Evolutionary conservation across 2,888 invertebrate species (phyloP), one percentile per base, ranked within the genome.

Genomic region (Papilio gigon): DNA sequence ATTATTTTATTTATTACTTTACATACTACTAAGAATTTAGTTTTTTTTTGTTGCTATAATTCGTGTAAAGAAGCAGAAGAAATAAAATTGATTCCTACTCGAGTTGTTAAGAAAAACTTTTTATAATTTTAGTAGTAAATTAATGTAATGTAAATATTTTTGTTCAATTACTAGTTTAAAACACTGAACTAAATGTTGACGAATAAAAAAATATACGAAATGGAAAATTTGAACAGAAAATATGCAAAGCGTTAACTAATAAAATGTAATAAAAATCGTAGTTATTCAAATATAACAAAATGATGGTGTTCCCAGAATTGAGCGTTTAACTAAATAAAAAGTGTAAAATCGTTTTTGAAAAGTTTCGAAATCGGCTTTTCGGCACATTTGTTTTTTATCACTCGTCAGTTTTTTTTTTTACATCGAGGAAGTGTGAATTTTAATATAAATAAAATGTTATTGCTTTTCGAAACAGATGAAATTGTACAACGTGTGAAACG

Each of bases 341-440:
- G 9, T 17, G 30, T 56, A 9, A 17, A 30, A 53, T n/a, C 30
- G 30, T 53, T 30, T 56, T 30, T 30, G 2, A 56, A 56, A 30
- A n/a, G 17, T 56, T 30, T 9, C 30, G 14, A 30, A 17, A 56
- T n/a, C 30, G 17, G 53, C 17, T 56, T 56, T 56, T n/a, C 8
- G 17, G 9, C 17, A 9, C n/a, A 30, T 30, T 17, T 56, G n/a
- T 56, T 30, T n/a, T 56, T 56, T n/a, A 56, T n/a, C 14, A 17
- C 53, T 56, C 30, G 30, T 30, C 50, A 27, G 4, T 50, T 50
- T 50, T 47, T 50, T 27, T 4, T 56, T 30, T n/a, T n/a, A n/a
- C n/a, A 56, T 30, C 9, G 17, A 56, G 30, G 30, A n/a, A 56
- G 53, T 56, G 53, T 56, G 30, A 56, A 56, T 9, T 30, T 30